phyloP scores from a whole-genome alignment of 2,113 vertebrate species.

The Acrocephalus kingi region DNA sequence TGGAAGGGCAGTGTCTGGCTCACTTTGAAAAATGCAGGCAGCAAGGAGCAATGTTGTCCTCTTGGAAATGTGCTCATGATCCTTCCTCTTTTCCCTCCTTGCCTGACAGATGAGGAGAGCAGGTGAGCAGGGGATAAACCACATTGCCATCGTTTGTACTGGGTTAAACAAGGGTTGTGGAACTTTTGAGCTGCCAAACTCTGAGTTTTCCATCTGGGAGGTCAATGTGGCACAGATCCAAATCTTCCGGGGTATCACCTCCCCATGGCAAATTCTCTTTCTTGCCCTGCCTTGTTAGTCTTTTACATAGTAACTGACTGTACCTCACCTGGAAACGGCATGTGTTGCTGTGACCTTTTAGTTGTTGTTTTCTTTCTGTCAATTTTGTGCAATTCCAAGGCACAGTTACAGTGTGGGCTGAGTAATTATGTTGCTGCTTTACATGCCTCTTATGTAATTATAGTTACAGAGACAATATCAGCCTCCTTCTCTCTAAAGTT shows the following conservation, averaged over 20 bases:
- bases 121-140: background rate
- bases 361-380: background rate
- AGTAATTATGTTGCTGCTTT: background rate
- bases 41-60: background rate
- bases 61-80: background rate
- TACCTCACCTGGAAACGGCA: background rate
- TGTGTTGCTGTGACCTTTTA: background rate
- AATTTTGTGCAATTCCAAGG: background rate
- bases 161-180: background rate
- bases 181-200: background rate
- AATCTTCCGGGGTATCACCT: background rate
- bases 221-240: background rate
- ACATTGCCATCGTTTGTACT: accelerated
- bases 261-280: background rate
- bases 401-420: background rate
- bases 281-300: background rate
- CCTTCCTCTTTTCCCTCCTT: background rate
- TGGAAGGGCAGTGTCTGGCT: background rate
- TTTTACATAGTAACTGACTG: background rate
- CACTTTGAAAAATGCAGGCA: background rate
- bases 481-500: background rate
- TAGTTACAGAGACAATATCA: background rate
- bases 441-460: background rate
- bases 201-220: background rate
- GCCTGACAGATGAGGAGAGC: background rate